Evolutionary conservation across 2,113 vertebrate species (phyloP).

Genomic region (Hepsetus odoe): DNA sequence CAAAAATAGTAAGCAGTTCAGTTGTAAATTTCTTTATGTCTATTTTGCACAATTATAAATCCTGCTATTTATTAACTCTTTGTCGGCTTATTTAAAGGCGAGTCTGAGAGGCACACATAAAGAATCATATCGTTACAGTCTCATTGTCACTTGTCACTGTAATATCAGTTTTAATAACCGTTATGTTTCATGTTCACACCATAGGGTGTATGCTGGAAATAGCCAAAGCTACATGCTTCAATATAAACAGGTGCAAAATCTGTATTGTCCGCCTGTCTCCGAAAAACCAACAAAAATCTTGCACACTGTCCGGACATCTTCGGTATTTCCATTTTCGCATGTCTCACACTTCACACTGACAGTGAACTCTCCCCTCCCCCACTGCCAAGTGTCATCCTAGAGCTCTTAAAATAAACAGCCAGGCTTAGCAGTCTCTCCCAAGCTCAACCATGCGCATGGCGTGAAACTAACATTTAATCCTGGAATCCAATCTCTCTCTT

Average conservation of each 20-base stretch:
- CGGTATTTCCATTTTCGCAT: constrained; percentile 7
- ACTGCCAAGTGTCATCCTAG: neutral
- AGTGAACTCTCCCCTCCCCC: constrained; percentile 12
- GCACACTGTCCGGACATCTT: constrained; percentile 2
- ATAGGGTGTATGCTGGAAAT: neutral
- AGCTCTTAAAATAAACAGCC: constrained; percentile 3
- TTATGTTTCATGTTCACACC: neutral
- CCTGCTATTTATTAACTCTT: too few relatives aligned
- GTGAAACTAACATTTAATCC: neutral
- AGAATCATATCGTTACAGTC: too few relatives aligned
- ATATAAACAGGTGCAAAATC: neutral
- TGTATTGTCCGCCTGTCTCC: neutral
- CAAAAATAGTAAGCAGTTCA: too few relatives aligned
- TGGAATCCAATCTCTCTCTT: neutral
- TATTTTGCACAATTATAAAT: too few relatives aligned
- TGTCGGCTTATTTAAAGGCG: too few relatives aligned
- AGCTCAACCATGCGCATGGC: neutral
- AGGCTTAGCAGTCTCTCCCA: neutral
- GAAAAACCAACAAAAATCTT: neutral
- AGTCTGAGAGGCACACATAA: too few relatives aligned
- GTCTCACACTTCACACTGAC: neutral
- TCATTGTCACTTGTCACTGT: too few relatives aligned
- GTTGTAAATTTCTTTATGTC: too few relatives aligned
- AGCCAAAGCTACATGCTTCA: neutral
- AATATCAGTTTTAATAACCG: too few relatives aligned